phyloP scores from a whole-genome alignment of 2,888 invertebrate genomes.

The Stictocephala bisonia region DNA sequence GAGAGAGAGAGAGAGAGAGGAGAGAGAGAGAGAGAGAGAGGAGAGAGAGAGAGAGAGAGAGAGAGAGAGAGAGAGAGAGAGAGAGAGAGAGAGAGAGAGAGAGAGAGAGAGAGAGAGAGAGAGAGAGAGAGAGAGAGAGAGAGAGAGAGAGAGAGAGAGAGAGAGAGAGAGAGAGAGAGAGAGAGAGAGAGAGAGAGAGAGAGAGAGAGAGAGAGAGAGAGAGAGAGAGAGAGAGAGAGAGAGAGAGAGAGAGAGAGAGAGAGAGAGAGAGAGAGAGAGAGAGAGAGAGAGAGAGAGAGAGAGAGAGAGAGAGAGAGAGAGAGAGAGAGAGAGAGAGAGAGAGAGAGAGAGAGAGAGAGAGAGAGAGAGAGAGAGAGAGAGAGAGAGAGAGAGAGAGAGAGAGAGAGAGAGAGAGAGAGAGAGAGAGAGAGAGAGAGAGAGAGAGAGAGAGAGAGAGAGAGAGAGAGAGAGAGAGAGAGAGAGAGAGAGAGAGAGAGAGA shows the following conservation, averaged over 20 bases:
- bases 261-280: background rate
- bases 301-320: background rate
- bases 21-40: background rate
- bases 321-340: background rate
- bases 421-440: no score
- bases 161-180: background rate
- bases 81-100: background rate
- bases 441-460: background rate
- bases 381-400: background rate
- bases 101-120: background rate
- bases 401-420: background rate
- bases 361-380: background rate
- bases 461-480: background rate
- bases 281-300: background rate
- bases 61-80: background rate
- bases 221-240: no score
- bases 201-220: background rate
- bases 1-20: background rate
- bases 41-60: background rate
- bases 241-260: background rate
- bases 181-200: background rate
- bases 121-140: background rate
- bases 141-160: background rate
- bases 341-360: background rate
- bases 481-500: background rate